phyloP scores from a whole-genome alignment of 2,113 vertebrate genomes.

The Aldabrachelys gigantea region DNA sequence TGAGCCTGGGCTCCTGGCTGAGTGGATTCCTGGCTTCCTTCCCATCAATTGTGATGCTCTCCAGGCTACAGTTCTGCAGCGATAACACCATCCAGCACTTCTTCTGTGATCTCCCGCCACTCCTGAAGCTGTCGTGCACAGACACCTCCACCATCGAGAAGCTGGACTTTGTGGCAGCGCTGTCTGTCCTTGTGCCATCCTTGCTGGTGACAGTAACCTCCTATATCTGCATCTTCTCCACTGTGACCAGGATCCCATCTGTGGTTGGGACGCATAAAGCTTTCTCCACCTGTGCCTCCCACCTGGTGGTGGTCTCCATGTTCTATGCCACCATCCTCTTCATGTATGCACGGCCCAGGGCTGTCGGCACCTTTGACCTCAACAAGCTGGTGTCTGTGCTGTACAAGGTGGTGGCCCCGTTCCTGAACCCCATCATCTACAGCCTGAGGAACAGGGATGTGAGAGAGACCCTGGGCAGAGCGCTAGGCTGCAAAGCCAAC shows the following conservation, averaged over 20 bases:
- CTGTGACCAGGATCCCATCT: neutral
- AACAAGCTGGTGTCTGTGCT: constrained; percentile 47
- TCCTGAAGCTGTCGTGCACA: constrained; percentile 16
- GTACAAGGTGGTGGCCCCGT: constrained; percentile 21
- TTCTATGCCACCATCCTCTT: constrained; percentile 53
- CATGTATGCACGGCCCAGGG: constrained; percentile 28
- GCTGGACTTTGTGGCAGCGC: constrained; percentile 36
- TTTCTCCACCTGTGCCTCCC: constrained; percentile 52
- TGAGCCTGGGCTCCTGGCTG: constrained; percentile 40
- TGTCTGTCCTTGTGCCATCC: constrained; percentile 14
- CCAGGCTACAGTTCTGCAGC: constrained; percentile 32
- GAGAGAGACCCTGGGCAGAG: constrained; percentile 4
- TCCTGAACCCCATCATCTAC: constrained; percentile 52
- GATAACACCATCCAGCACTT: constrained; percentile 29
- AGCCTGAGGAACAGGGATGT: constrained; percentile 34
- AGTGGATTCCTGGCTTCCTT: constrained; percentile 31
- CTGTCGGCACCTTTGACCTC: constrained; percentile 38
- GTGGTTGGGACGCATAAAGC: neutral
- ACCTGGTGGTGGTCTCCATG: constrained; percentile 19
- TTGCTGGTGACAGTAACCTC: constrained; percentile 6
- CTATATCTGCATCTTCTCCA: constrained; percentile 18
- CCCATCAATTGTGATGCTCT: constrained; percentile 22
- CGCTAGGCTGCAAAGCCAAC: neutral
- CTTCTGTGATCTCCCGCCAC: constrained; percentile 45
- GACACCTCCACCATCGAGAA: neutral